Base-by-base conservation (phyloP, 2,888 invertebrate species). In the Drosophila paranaensis region DNA sequence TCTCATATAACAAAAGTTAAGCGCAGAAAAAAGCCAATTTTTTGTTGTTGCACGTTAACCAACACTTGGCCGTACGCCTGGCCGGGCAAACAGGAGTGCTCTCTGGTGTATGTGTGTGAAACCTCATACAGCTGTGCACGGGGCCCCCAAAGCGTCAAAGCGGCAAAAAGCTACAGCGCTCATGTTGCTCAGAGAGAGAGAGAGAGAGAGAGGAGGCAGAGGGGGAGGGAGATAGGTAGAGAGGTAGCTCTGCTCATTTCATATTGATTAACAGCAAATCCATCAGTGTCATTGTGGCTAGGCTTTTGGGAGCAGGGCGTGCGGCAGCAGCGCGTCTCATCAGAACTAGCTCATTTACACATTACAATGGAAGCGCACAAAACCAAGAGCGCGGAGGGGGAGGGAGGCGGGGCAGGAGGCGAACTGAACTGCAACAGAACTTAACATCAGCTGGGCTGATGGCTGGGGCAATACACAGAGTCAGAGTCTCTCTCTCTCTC, bases 261-360 rank as follows among this genome's bases (percentile, higher is more conserved):
- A 79, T 88, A 87, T 90, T 90, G 90, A 87, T 87, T 90, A 87
- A 83, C 77, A 82, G 90, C 69, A 80, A 83, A 90, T 87, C 89
- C 89, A 90, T 87, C 90, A 87, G 77, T 89, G 90, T 88, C 90
- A 86, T 72, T 84, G 82, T 50, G 72, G 71, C 60, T 60, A 57
- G 66, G 53, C 43, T 40, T 50, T 33, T 30, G 45, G 39, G 53
- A 20, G 37, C n/a, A 25, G 53, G 53, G 37, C 9, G 8, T 30
- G 48, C 40, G 48, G 45, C 27, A 51, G 42, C 27, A 45, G 30
- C 39, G 10, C 25, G 3, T 20, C 74, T 79, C 79, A 79, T 77
- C 80, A 79, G 71, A 79, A 67, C 64, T 79, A 60, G 74, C 67
- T 81, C 82, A 81, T 79, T 79, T 81, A 69, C 71, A 74, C 81